Base-by-base conservation (phyloP, 1,140 invertebrate species). In the Diabrotica virgifera region DNA sequence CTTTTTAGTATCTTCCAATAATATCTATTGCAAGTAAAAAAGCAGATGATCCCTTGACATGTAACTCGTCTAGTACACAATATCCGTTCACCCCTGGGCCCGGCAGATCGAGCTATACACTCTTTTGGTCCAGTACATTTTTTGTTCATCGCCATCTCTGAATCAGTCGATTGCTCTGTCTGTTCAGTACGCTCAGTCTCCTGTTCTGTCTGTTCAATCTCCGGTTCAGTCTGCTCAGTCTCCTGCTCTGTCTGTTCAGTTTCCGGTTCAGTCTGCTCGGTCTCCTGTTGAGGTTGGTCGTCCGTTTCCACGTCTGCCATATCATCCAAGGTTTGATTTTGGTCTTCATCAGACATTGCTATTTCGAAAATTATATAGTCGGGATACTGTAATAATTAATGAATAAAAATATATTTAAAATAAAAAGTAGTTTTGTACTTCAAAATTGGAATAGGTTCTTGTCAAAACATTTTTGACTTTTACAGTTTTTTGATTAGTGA, bases 1-100 rank as follows among this genome's bases (percentile, higher is more conserved):
- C 65, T 64, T 50, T 62, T 65, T 7, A 69, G 37, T n/a, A 63
- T 63, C 24, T 69, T 59, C 70, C 68, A 67, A 38, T 61, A 64
- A 36, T 67, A 71, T 37, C 51, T 64, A 12, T 60, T 46, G n/a
- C 8, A 10, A 46, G 40, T 46, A 46, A 46, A 46, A 46, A 8
- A 46, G 40, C n/a, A 10, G 8, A n/a, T 46, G 6, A 46, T 46
- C 40, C n/a, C 40, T 46, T 10, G 8, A 8, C 40, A 46, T 46
- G 40, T 46, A n/a, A 10, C 40, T 8, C 5, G 2, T 46, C n/a
- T 46, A 3, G 3, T 46, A 10, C 40, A n/a, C 40, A 46, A 8
- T 10, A n/a, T 46, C 2, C n/a, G 8, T 46, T 46, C 40, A 3
- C 40, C 40, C 5, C n/a, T 46, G 3, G n/a, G 8, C 2, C n/a